A percentile compares a stretch with the other conserved stretches of the same genome.
Evolutionary conservation across 2,888 invertebrate species (phyloP).

Genomic region (Lordiphosa fenestrarum): DNA sequence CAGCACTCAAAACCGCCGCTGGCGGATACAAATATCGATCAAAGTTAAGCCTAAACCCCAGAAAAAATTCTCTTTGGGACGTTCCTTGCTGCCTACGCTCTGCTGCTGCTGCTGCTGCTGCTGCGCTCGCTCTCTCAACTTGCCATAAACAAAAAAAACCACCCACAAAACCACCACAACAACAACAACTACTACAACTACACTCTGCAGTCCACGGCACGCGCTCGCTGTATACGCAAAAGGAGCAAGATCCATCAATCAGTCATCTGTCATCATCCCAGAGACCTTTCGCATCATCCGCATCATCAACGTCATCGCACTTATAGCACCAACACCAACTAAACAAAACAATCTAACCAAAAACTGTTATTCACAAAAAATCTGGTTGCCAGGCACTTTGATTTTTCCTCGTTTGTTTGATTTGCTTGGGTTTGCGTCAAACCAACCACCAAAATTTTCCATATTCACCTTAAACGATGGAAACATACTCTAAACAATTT

Average conservation of each 20-base stretch:
- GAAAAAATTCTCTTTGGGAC: neutral
- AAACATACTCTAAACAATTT: too few relatives aligned
- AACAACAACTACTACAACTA: slow-evolving; percentile 1
- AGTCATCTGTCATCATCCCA: slow-evolving; percentile 14
- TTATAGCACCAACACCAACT: slow-evolving; percentile 12
- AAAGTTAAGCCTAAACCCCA: slow-evolving; percentile 5
- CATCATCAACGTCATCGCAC: slow-evolving; percentile 14
- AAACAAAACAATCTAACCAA: too few relatives aligned
- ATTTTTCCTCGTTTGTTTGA: too few relatives aligned
- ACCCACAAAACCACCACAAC: too few relatives aligned
- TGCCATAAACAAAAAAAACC: too few relatives aligned
- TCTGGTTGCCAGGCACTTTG: too few relatives aligned
- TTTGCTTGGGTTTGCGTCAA: too few relatives aligned
- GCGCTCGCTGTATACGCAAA: slow-evolving; percentile 3
- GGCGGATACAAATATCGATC: slow-evolving; percentile 43
- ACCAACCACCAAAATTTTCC: too few relatives aligned
- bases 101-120: neutral
- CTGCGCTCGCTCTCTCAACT: too few relatives aligned
- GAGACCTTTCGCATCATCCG: slow-evolving; percentile 22
- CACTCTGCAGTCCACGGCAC: neutral
- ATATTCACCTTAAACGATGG: too few relatives aligned
- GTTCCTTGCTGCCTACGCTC: neutral
- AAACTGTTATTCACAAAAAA: too few relatives aligned
- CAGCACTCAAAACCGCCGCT: slow-evolving; percentile 10
- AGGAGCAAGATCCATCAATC: slow-evolving; percentile 5